Evolutionary conservation across 2,113 vertebrate genomes (phyloP).

Genomic region (Planiliza haematocheilus): DNA sequence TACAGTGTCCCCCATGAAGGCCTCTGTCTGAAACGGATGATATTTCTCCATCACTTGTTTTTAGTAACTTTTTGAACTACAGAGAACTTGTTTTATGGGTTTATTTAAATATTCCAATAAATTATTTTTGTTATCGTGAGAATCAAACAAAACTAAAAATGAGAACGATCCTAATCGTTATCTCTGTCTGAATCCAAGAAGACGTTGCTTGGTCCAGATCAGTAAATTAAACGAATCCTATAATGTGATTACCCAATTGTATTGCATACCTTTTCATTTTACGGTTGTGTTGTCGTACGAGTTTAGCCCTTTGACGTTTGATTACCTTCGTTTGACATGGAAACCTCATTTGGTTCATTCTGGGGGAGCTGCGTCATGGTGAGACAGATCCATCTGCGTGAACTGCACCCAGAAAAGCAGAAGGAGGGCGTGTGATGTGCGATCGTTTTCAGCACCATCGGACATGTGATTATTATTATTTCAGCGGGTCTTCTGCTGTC

Average conservation of each 20-base stretch:
- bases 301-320: too few relatives aligned
- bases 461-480: conserved; percentile 46
- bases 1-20: too few relatives aligned
- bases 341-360: not conserved
- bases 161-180: too few relatives aligned
- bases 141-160: too few relatives aligned
- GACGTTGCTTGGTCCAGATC: not conserved
- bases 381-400: not conserved
- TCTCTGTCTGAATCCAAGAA: not conserved
- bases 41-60: too few relatives aligned
- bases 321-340: too few relatives aligned
- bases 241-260: not conserved
- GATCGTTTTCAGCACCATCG: conserved; percentile 3
- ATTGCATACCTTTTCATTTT: not conserved
- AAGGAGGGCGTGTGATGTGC: conserved; percentile 33
- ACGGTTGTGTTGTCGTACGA: not conserved
- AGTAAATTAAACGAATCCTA: not conserved
- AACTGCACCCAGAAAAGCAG: conserved; percentile 44
- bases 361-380: conserved; percentile 29
- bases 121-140: too few relatives aligned
- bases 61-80: too few relatives aligned
- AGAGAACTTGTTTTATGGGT: too few relatives aligned
- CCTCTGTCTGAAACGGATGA: too few relatives aligned
- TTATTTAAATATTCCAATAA: too few relatives aligned
- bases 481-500: conserved; percentile 19